Base-by-base conservation (phyloP, 2,113 vertebrate species). In the Nothocercus julius region DNA sequence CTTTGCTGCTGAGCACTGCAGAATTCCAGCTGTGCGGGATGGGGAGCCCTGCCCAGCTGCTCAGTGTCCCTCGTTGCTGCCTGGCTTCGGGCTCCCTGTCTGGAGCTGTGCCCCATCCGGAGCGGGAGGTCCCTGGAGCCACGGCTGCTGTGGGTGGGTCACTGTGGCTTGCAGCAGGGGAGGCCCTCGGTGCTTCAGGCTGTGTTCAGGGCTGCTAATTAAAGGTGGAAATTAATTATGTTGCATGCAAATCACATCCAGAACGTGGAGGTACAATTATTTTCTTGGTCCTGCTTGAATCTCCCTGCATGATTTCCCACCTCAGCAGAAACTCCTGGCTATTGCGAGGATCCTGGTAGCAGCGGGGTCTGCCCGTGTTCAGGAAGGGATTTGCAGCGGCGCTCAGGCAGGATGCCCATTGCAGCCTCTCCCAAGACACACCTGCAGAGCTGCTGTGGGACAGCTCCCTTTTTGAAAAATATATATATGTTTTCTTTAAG, bases 211-310 rank as follows among this genome's bases (percentile, higher is more conserved):
- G 13, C 0, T 7, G 32, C 77, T 81, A 28, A 83, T 82, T 75
- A 82, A 10, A 0, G 3, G 74, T 18, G 64, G 77, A 27, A 0
- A 34, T 49, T 61, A 53, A 82, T 62, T 15, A 4, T 1, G 0
- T 7, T 0, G 12, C 0, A 1, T 16, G 30, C 8, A 63, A 28
- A 17, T 27, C 21, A 5, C 0, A 0, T 1, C 9, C 28, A 5
- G 42, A 80, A 34, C 56, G n/a, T 21, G 8, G 53, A 54, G 47
- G 13, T 25, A 16, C 15, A 16, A 9, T 16, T 28, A 28, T 54
- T 54, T 28, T 54, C 53, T 30, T 54, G 53, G 53, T 54, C 27
- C 53, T 54, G 27, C 27, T 17, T 5, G 27, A 4, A 54, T 28
- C 53, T 54, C 53, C 53, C 53, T 16, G 27, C 53, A 28, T 14